These are phyloP conservation scores for Macrosteles quadrilineatus DNA, from an alignment of 1,140 invertebrate genomes.

Conservation along the genomic window DNA sequence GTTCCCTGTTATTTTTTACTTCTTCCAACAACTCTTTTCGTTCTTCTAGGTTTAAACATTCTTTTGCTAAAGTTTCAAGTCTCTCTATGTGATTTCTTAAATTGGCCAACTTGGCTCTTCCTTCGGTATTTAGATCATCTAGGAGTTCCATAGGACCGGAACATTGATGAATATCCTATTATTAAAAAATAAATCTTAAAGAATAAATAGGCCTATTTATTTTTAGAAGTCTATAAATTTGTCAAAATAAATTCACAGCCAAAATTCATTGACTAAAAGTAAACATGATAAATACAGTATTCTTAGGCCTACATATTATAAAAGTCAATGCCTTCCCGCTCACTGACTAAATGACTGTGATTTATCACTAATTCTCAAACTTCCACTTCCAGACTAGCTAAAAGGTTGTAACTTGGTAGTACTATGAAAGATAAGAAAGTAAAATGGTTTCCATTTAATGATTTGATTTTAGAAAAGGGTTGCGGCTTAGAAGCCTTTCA, in stretches of 20 bases:
- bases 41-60: slow-evolving; percentile 60
- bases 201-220: slow-evolving; percentile 21
- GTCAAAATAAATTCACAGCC: background rate
- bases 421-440: no score
- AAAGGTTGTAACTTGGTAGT: no score
- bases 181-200: slow-evolving; percentile 31
- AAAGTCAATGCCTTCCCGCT: background rate
- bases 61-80: slow-evolving; percentile 62
- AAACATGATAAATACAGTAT: background rate
- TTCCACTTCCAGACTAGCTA: no score
- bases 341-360: no score
- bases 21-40: slow-evolving; percentile 62
- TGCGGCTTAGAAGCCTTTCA: no score
- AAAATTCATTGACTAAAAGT: background rate
- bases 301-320: background rate
- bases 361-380: no score
- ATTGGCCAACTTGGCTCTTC: slow-evolving; percentile 63
- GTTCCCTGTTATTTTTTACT: slow-evolving; percentile 66
- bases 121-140: slow-evolving; percentile 70
- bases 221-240: background rate
- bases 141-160: slow-evolving; percentile 65
- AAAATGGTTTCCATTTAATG: no score
- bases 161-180: slow-evolving; percentile 67
- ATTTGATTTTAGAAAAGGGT: no score
- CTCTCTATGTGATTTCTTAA: slow-evolving; percentile 68